phyloP scores from a whole-genome alignment of 1,140 invertebrate species.

The Eulimnadia texana region DNA sequence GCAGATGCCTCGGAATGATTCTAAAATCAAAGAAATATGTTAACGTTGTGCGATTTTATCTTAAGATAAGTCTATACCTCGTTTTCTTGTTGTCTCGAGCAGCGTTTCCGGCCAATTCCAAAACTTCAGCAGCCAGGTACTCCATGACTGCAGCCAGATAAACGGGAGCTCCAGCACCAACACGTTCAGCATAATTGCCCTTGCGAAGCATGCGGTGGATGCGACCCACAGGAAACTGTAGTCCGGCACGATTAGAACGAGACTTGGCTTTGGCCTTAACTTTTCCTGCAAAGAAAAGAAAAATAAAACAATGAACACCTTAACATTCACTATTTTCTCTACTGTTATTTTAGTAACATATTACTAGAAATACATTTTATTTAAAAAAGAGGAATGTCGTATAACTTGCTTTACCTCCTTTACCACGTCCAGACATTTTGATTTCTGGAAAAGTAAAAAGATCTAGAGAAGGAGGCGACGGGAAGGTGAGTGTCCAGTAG shows the following conservation, averaged over 20 bases:
- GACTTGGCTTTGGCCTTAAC: slow-evolving; percentile 30
- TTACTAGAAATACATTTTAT: background rate
- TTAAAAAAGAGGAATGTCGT: slow-evolving; percentile 38
- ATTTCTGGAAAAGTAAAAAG: background rate
- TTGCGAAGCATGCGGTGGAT: slow-evolving; percentile 26
- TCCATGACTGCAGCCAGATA: slow-evolving; percentile 40
- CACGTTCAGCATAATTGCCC: slow-evolving; percentile 33
- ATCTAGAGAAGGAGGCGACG: no score
- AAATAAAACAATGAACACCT: background rate
- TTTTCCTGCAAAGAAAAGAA: slow-evolving; percentile 39
- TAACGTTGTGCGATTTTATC: background rate
- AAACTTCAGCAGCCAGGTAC: slow-evolving; percentile 42
- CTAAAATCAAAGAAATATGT: slow-evolving; percentile 22
- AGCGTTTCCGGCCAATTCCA: slow-evolving; percentile 33
- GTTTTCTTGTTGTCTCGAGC: slow-evolving; percentile 21
- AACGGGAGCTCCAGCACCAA: slow-evolving; percentile 38
- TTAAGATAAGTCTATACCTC: background rate
- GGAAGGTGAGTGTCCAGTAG: no score
- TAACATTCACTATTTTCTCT: background rate
- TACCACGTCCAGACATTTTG: slow-evolving; percentile 40
- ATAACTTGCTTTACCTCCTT: slow-evolving; percentile 47
- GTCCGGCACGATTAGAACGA: slow-evolving; percentile 31
- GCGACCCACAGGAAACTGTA: slow-evolving; percentile 32
- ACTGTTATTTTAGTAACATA: background rate
- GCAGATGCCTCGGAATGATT: slow-evolving; percentile 66